Percentiles rank a stretch among this genome's conserved stretches.
Evolutionary conservation across 2,113 vertebrate species (phyloP).

Genomic region (Desmodus rotundus): DNA sequence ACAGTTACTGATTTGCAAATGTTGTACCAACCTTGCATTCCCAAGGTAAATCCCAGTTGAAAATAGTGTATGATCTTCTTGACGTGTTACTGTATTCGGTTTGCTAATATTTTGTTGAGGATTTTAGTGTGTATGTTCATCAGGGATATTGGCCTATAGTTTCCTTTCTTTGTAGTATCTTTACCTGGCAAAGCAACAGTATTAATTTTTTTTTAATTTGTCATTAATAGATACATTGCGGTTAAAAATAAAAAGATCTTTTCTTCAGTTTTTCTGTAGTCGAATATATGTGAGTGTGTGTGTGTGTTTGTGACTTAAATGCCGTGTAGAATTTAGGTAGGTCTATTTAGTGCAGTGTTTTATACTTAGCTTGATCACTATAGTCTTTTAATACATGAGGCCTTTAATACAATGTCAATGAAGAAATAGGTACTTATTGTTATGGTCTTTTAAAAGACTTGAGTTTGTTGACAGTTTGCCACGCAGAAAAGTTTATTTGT

Average conservation of each 20-base stretch:
- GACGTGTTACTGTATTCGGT: too few species aligned
- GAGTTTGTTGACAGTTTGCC: not conserved
- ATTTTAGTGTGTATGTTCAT: too few species aligned
- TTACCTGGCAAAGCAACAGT: conserved; percentile 34
- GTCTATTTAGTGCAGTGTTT: not conserved
- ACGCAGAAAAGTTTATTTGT: not conserved
- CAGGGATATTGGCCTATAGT: too few species aligned
- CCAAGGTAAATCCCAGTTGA: too few species aligned
- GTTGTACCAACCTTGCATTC: too few species aligned
- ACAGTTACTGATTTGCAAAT: too few species aligned
- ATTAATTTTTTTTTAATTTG: conserved; percentile 64
- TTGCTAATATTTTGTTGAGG: too few species aligned
- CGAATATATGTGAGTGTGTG: not conserved
- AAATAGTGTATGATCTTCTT: too few species aligned
- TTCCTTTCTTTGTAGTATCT: too few species aligned
- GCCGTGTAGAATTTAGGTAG: not conserved
- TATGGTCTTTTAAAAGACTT: not conserved
- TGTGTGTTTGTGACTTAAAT: not conserved
- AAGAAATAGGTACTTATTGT: not conserved
- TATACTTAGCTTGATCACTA: not conserved
- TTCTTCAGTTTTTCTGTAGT: not conserved
- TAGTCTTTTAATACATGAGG: not conserved
- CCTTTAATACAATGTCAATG: not conserved
- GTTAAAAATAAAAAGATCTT: not conserved
- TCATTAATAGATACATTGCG: conserved; percentile 72